phyloP scores from a whole-genome alignment of 2,113 vertebrate genomes.

The Hyla sarda region DNA sequence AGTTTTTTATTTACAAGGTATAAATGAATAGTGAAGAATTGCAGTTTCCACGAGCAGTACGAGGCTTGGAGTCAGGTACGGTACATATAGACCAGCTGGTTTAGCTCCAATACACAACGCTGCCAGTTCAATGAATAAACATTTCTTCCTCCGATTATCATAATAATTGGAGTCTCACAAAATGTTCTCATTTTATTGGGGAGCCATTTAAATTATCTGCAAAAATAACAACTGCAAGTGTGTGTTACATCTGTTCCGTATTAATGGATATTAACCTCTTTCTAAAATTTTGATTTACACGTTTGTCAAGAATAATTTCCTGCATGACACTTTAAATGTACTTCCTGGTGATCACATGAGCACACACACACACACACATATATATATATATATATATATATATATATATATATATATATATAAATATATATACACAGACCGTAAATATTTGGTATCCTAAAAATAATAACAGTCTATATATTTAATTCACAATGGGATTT shows the following conservation, averaged over 20 bases:
- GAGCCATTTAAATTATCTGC: background rate
- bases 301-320: background rate
- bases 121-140: slow-evolving; percentile 1
- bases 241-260: background rate
- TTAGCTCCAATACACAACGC: background rate
- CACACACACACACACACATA: too few relatives aligned
- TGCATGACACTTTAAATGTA: background rate
- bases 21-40: too few relatives aligned
- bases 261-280: background rate
- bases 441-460: too few relatives aligned
- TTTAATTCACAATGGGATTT: too few relatives aligned
- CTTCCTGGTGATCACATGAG: too few relatives aligned
- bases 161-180: slow-evolving; percentile 10
- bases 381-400: too few relatives aligned
- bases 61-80: background rate
- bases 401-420: too few relatives aligned
- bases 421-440: too few relatives aligned
- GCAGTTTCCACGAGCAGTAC: background rate
- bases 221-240: slow-evolving; percentile 1
- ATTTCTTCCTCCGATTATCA: background rate
- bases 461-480: too few relatives aligned
- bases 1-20: too few relatives aligned
- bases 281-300: background rate
- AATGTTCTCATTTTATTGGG: background rate
- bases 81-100: background rate